These are phyloP conservation scores for Drosophila pandora DNA, from an alignment of 1,140 invertebrate genomes.

Conservation along the genomic window DNA sequence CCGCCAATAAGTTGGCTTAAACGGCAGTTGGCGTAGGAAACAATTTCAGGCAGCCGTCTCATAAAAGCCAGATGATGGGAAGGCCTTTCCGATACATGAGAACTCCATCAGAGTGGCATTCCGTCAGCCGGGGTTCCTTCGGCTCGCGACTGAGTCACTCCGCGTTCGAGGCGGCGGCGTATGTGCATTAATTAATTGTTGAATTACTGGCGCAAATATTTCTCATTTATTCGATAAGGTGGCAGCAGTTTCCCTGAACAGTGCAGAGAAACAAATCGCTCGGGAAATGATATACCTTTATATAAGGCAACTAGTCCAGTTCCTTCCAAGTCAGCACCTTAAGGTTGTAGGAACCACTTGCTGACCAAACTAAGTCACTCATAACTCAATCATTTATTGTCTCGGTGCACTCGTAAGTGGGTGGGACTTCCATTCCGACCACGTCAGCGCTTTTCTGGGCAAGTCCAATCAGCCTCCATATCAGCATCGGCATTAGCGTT, in stretches of 20 bases:
- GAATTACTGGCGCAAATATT: constrained; percentile 55
- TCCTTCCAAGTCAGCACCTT: too few relatives aligned
- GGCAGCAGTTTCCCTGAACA: constrained; percentile 8
- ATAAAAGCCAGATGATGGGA: constrained; percentile 45
- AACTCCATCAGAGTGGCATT: constrained; percentile 66
- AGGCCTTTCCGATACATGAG: constrained; percentile 46
- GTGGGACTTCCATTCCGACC: constrained; percentile 34
- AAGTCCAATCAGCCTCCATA: constrained; percentile 29
- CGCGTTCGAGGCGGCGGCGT: constrained; percentile 10
- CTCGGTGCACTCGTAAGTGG: constrained; percentile 45
- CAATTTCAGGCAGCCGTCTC: constrained; percentile 7
- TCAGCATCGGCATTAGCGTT: constrained; percentile 19
- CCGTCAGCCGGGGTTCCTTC: constrained; percentile 45
- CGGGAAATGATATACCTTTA: not conserved
- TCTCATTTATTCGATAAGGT: constrained; percentile 55
- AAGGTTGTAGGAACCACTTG: too few relatives aligned
- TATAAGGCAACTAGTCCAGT: not conserved
- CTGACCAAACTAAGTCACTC: not conserved
- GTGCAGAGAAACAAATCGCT: constrained; percentile 11
- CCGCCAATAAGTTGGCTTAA: constrained; percentile 19
- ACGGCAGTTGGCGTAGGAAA: constrained; percentile 37
- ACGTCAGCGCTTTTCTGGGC: constrained; percentile 29
- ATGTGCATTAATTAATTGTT: constrained; percentile 61
- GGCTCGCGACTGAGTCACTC: constrained; percentile 50
- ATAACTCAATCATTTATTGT: not conserved